These are phyloP conservation scores for Onychorhynchus coronatus DNA, from an alignment of 2,113 vertebrate genomes.

Conservation along the genomic window DNA sequence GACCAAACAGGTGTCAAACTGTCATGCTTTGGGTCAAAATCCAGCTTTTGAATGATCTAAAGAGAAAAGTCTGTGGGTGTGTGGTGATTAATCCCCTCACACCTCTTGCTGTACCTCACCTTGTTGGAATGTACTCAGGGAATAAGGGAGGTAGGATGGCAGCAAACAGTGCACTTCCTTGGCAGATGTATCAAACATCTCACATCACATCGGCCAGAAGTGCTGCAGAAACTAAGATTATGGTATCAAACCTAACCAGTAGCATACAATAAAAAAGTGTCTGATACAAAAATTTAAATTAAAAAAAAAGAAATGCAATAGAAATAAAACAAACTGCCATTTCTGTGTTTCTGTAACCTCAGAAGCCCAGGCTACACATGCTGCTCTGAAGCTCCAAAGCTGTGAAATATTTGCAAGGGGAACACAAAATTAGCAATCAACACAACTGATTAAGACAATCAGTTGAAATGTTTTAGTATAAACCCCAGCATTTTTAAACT, in stretches of 20 bases:
- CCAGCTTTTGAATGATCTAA: not conserved
- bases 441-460: not conserved
- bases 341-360: not conserved
- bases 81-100: not conserved
- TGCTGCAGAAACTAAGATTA: not conserved
- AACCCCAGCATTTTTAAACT: not conserved
- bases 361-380: rapidly evolving
- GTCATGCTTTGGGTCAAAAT: not conserved
- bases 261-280: not conserved
- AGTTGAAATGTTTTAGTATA: not conserved
- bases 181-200: not conserved
- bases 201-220: not conserved
- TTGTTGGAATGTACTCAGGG: not conserved
- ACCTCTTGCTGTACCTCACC: not conserved
- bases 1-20: not conserved
- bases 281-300: not conserved
- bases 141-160: not conserved
- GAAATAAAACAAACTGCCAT: not conserved
- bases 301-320: not conserved
- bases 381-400: not conserved
- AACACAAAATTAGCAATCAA: not conserved
- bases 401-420: not conserved
- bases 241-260: not conserved
- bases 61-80: not conserved
- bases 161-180: not conserved